phyloP scores from a whole-genome alignment of 2,888 invertebrate species.

The Drosophila mimica region DNA sequence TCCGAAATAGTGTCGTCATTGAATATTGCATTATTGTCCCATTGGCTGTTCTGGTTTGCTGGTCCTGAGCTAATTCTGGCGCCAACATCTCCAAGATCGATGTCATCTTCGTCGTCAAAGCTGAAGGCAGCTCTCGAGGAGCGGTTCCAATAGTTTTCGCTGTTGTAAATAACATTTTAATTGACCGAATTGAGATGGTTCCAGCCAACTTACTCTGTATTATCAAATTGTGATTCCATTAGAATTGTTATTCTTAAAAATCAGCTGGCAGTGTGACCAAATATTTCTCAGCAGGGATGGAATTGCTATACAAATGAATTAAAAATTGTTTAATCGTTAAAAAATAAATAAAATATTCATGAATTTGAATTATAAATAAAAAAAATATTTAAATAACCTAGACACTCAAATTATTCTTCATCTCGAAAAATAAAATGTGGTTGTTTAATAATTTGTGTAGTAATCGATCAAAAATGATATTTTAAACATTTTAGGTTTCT shows the following conservation, averaged over 20 bases:
- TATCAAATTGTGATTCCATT: slow-evolving; percentile 60
- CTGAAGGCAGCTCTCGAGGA: slow-evolving; percentile 90
- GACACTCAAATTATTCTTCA: not conserved
- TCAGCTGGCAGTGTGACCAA: slow-evolving; percentile 48
- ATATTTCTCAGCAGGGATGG: not conserved
- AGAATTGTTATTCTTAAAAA: slow-evolving; percentile 13
- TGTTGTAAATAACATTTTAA: slow-evolving; percentile 82
- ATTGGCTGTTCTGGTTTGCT: slow-evolving; percentile 47
- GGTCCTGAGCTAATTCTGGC: slow-evolving; percentile 15
- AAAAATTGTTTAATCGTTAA: not conserved
- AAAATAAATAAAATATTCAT: not conserved
- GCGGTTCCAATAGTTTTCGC: slow-evolving; percentile 92
- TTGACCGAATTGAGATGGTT: not conserved
- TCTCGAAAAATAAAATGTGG: not conserved
- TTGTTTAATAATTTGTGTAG: not conserved
- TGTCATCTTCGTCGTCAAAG: slow-evolving; percentile 92
- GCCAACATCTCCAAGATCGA: slow-evolving; percentile 21
- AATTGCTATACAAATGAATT: not conserved
- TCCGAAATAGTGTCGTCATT: slow-evolving; percentile 84
- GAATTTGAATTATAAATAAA: not conserved
- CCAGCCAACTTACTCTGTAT: slow-evolving; percentile 33
- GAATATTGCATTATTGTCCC: slow-evolving; percentile 69
- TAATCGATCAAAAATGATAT: not conserved
- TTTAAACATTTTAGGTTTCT: not conserved
- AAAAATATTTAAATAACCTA: not conserved